phyloP scores from a whole-genome alignment of 1,140 invertebrate species.

The Doryteuthis pealeii region DNA sequence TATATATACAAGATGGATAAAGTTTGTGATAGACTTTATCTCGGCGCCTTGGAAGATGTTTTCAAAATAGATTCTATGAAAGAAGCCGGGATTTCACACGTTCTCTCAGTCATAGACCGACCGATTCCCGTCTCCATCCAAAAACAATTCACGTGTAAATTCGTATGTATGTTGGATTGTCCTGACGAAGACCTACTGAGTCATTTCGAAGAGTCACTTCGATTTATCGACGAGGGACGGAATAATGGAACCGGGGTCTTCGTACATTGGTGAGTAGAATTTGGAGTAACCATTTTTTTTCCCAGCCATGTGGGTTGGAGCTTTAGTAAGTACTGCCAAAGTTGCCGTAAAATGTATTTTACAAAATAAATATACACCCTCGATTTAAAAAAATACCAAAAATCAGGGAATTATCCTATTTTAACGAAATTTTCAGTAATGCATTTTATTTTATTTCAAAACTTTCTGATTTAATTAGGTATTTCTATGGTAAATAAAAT shows the following conservation, averaged over 20 bases:
- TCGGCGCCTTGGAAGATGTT: conserved; percentile 33
- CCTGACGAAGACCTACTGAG: conserved; percentile 40
- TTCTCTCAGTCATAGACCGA: conserved; percentile 39
- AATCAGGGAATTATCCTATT: no score
- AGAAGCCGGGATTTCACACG: conserved; percentile 33
- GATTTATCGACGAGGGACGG: conserved; percentile 47
- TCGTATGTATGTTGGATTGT: conserved; percentile 38
- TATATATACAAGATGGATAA: conserved; percentile 57
- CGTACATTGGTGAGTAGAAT: conserved; percentile 49
- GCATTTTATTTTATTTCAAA: no score
- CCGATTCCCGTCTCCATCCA: conserved; percentile 28
- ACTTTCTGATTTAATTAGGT: no score
- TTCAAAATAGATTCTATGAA: conserved; percentile 25
- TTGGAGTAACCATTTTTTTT: no score
- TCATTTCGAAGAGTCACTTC: conserved; percentile 39
- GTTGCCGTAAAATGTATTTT: no score
- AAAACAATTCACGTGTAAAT: conserved; percentile 36
- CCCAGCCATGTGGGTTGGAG: no score
- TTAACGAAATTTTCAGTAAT: no score
- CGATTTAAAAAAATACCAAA: no score
- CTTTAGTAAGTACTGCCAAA: no score
- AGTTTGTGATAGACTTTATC: conserved; percentile 61
- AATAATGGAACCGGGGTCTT: conserved; percentile 35
- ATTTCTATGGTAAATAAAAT: no score
- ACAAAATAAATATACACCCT: no score